Base-by-base conservation (phyloP, 2,888 invertebrate species). In the Smittia aterrima region DNA sequence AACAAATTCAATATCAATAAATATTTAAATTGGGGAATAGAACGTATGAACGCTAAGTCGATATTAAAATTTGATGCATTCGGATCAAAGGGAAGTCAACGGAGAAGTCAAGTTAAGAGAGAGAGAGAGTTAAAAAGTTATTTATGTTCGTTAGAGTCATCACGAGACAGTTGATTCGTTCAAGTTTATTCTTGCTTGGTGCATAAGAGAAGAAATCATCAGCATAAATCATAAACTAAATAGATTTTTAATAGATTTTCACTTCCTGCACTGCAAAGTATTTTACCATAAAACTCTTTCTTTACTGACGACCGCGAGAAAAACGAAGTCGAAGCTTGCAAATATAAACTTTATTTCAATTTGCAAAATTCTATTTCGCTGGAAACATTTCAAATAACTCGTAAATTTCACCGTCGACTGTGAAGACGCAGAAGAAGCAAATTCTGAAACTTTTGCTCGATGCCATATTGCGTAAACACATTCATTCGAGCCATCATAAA, bases 141-240 rank as follows among this genome's bases (percentile, higher is more conserved):
- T 58, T 58, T 58, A 58, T 58, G 58, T 58, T 22, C 58, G 6
- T 20, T 58, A 11, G 11, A 47, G 16, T 47, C 58, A 22, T 58
- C 58, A 13, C 47, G 58, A 13, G 20, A 32, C 32, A 32, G 32
- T 32, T 32, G 9, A 32, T 9, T 32, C 32, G 32, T 32, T 32
- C 32, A 32, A 32, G 32, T 32, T 32, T 32, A 38, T 32, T 32
- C 32, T 32, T 9, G 9, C 32, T 32, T 9, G 32, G 32, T 38
- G 9, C 4, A 47, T 47, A 47, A 47, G 24, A 22, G 32, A 25
- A 64, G 24, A 64, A 64, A 22, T n/a, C 67, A 41, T 67, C 22
- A 22, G 1, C 41, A 67, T 67, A 67, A 67, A 67, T 67, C 67
- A 66, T 27, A 27, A 67, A 67, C 67, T 67, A n/a, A 41, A 67